Conservation (phyloP, 2,888 invertebrate species). For the Polydrusus pterygomalis region DNA sequence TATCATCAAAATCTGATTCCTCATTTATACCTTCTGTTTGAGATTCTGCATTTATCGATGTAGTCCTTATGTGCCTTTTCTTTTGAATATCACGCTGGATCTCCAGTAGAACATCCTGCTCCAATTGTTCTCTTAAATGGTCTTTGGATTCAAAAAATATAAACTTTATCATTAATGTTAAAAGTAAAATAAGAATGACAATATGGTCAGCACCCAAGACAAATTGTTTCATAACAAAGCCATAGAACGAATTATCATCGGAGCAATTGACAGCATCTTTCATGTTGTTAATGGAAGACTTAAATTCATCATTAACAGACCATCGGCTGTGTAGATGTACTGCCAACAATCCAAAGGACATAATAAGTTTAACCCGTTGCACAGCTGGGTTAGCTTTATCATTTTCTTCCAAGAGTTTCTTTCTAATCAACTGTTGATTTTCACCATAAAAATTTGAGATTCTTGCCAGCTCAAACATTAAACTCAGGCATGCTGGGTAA, state of each 20-base stretch:
- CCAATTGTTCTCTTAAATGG: conserved; percentile 58
- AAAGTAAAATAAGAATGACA: conserved; percentile 87
- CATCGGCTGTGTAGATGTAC: conserved; percentile 85
- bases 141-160: conserved; percentile 88
- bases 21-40: conserved; percentile 59
- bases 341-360: conserved; percentile 92
- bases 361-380: conserved; percentile 94
- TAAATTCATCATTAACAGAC: conserved; percentile 58
- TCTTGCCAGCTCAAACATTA: conserved; percentile 84
- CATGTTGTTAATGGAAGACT: conserved; percentile 36
- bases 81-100: conserved; percentile 51
- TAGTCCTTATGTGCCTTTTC: conserved; percentile 55
- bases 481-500: conserved; percentile 92
- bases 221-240: conserved; percentile 68
- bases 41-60: conserved; percentile 61
- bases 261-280: conserved; percentile 58
- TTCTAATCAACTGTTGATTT: conserved; percentile 65
- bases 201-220: conserved; percentile 89
- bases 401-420: conserved; percentile 78
- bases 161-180: conserved; percentile 91
- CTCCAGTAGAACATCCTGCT: conserved; percentile 53
- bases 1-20: conserved; percentile 45
- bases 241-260: conserved; percentile 63
- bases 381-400: conserved; percentile 94
- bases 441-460: conserved; percentile 64